phyloP scores from a whole-genome alignment of 2,888 invertebrate genomes.

The Dolichomitus sp. region DNA sequence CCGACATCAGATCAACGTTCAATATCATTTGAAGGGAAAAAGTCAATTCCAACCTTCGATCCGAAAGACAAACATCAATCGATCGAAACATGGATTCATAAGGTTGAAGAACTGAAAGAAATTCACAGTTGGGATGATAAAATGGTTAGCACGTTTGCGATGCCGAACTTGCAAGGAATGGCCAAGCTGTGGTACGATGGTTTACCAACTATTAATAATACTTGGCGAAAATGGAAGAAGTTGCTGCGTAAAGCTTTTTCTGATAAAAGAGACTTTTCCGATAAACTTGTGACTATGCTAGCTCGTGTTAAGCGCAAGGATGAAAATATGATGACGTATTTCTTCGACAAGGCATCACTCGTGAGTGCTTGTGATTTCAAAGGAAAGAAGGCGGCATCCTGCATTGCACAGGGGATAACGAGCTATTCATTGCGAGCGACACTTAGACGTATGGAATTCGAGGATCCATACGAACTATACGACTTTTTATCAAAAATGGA shows the following conservation, averaged over 20 bases:
- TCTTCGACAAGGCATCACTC: slow-evolving; percentile 29
- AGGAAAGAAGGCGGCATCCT: no score
- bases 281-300: slow-evolving; percentile 28
- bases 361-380: slow-evolving; percentile 30
- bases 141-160: no score
- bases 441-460: not conserved
- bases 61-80: slow-evolving; percentile 23
- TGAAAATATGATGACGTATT: slow-evolving; percentile 44
- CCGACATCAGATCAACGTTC: not conserved
- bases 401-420: slow-evolving; percentile 49
- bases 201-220: slow-evolving; percentile 3
- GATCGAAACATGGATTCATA: slow-evolving; percentile 35
- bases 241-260: slow-evolving; percentile 28
- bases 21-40: no score
- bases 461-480: not conserved
- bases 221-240: slow-evolving; percentile 43
- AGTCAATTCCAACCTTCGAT: no score
- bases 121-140: slow-evolving; percentile 31
- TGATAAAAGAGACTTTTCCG: slow-evolving; percentile 46
- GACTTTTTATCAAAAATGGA: not conserved
- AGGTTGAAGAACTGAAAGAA: slow-evolving; percentile 24
- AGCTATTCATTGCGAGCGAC: not conserved
- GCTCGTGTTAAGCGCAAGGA: slow-evolving; percentile 24
- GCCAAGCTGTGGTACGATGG: no score
- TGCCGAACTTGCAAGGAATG: no score